Conservation (phyloP, 2,113 vertebrate genomes). For the Benitochromis conjunctus region DNA sequence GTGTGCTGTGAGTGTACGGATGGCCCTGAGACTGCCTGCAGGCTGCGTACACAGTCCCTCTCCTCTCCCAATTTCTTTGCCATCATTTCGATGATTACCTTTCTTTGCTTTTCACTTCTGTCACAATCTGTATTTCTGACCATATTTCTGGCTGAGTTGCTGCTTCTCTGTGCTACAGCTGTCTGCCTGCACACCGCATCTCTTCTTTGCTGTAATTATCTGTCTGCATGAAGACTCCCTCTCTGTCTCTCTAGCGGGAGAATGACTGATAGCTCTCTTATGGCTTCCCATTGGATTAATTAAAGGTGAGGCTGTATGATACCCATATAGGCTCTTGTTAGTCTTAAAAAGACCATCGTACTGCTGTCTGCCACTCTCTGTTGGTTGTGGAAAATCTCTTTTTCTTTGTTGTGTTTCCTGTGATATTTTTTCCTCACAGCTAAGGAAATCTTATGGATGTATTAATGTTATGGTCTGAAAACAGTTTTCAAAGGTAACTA, state of each 20-base stretch:
- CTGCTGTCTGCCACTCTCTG: neutral
- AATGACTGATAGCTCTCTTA: slow-evolving; percentile 7
- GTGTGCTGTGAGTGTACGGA: neutral
- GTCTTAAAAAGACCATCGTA: neutral
- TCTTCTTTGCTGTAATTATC: slow-evolving; percentile 27
- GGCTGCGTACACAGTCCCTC: neutral
- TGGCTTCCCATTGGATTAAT: slow-evolving; percentile 32
- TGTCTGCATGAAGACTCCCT: slow-evolving; percentile 8
- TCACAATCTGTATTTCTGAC: neutral
- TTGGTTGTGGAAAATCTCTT: neutral
- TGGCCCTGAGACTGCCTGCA: neutral
- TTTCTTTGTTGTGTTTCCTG: neutral
- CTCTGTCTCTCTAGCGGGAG: neutral
- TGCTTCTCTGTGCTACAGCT: neutral
- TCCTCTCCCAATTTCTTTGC: neutral
- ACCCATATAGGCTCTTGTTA: neutral
- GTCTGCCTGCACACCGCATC: neutral
- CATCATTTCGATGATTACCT: neutral
- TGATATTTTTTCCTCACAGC: neutral
- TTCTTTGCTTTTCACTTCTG: neutral
- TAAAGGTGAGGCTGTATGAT: slow-evolving; percentile 29
- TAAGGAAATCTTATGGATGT: neutral
- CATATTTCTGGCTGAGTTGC: neutral
- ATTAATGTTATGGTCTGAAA: neutral
- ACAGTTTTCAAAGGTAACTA: neutral